Base-by-base conservation (phyloP, 2,888 invertebrate species). In the Limnephilus auricula region DNA sequence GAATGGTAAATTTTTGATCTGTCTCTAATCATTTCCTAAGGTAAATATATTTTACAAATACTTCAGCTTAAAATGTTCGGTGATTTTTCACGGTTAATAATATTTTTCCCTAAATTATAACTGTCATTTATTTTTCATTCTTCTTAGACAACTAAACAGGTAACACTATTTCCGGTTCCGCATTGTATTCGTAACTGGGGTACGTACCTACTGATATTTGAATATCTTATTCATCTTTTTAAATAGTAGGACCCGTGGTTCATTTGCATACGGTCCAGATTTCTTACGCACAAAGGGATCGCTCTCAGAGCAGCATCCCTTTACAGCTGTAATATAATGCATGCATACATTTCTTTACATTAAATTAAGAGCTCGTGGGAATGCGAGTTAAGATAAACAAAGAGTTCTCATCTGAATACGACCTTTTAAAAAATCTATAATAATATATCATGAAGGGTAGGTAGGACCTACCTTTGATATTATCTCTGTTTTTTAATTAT, bases 201-300 rank as follows among this genome's bases (percentile, higher is more conserved):
- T 65, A 65, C 40, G 10, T 37, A 37, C 45, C 45, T 45, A 45
- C 25, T 65, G n/a, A 65, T 65, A 65, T 65, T 65, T n/a, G 65
- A 65, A 65, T 65, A 65, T 65, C 65, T 65, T 65, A 65, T 65
- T 65, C 65, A 65, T 65, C 65, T 25, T 65, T 65, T 65, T 65
- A 65, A 65, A 65, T 65, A 18, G 65, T 65, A n/a, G 65, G 65
- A 65, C 65, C 65, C 65, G 25, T 25, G 65, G 34, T 82, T 82
- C 82, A 82, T 82, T 82, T 82, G 82, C 82, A 82, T 82, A 82
- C 18, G 82, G 34, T 82, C 34, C 82, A 82, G 34, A 82, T 34
- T 82, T 82, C 82, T 32, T 82, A 32, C 18, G 34, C 34, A 82
- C 82, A 82, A 82, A 82, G 34, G 34, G 82, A 82, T 32, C 32